Evolutionary conservation across 2,113 vertebrate genomes (phyloP).

Genomic region (Misgurnus mizolepis): DNA sequence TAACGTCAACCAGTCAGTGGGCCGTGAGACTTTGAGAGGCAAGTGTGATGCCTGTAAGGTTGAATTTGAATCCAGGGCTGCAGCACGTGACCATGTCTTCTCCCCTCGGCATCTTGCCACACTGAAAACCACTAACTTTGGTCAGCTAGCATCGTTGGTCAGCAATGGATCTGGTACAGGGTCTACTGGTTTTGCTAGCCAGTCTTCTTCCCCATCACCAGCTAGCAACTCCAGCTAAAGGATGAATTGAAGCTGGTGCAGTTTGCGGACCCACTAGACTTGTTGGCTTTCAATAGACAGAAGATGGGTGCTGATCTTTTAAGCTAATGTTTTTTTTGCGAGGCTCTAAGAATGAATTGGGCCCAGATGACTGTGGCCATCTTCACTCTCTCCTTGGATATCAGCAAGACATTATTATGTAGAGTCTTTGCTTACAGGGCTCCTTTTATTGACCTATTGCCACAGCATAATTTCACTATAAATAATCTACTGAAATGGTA

Average conservation of each 20-base stretch:
- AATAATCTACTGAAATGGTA: slow-evolving; percentile 52
- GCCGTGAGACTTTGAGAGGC: slow-evolving; percentile 76
- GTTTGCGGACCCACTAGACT: slow-evolving; percentile 69
- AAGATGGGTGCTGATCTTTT: slow-evolving; percentile 74
- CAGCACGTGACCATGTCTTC: slow-evolving; percentile 87
- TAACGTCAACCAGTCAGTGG: slow-evolving; percentile 64
- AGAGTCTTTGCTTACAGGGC: slow-evolving; percentile 51
- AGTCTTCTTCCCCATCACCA: slow-evolving; percentile 64
- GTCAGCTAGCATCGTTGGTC: slow-evolving; percentile 70
- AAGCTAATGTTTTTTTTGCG: slow-evolving; percentile 67
- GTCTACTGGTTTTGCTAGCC: slow-evolving; percentile 60
- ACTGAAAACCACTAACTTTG: slow-evolving; percentile 81
- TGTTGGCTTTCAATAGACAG: slow-evolving; percentile 72
- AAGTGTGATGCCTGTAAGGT: slow-evolving; percentile 83
- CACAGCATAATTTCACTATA: slow-evolving; percentile 57
- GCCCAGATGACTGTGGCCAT: slow-evolving; percentile 51
- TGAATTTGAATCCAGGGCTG: slow-evolving; percentile 86
- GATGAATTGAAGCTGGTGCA: slow-evolving; percentile 67
- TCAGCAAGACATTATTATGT: slow-evolving; percentile 47
- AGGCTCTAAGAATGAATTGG: slow-evolving; percentile 60
- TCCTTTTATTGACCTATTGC: slow-evolving; percentile 48
- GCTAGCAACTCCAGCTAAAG: slow-evolving; percentile 76
- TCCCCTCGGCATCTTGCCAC: slow-evolving; percentile 84
- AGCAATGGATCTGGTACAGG: slow-evolving; percentile 65
- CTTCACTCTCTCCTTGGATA: slow-evolving; percentile 59